Percentiles rank a stretch among this genome's conserved stretches.
Conservation (phyloP, 2,888 invertebrate genomes). For the Hypomecis punctinalis region DNA sequence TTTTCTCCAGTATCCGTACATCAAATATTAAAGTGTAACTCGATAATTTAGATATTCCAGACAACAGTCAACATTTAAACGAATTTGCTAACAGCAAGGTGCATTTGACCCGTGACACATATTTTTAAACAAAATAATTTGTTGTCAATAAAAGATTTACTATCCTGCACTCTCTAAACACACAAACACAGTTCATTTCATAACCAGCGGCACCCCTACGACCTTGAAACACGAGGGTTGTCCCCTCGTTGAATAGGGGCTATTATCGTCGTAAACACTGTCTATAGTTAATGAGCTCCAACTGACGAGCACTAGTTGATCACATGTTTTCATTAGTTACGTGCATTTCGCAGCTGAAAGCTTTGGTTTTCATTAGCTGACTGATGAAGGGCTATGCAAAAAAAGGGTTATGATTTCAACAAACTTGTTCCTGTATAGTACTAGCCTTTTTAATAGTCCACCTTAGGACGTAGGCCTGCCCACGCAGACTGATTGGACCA, state of each 20-base stretch:
- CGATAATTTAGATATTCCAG: too few species aligned
- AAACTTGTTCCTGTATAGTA: too few species aligned
- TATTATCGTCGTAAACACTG: conserved; percentile 39
- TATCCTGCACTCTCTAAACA: conserved; percentile 2
- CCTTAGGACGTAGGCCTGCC: too few species aligned
- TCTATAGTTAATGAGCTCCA: conserved; percentile 36
- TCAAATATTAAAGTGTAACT: too few species aligned
- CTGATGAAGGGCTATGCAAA: too few species aligned
- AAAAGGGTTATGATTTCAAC: too few species aligned
- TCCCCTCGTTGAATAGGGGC: conserved; percentile 28
- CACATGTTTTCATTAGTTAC: conserved; percentile 8
- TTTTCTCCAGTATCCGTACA: too few species aligned
- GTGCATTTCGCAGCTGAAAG: background rate
- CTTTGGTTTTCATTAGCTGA: background rate
- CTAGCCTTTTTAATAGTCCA: too few species aligned
- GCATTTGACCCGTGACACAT: too few species aligned
- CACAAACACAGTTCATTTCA: conserved; percentile 11
- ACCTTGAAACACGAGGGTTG: conserved; percentile 47
- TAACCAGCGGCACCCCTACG: conserved; percentile 40
- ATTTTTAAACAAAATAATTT: background rate
- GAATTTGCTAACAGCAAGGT: too few species aligned
- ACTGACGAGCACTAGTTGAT: conserved; percentile 28
- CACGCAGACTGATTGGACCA: too few species aligned
- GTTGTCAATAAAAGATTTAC: conserved; percentile 2
- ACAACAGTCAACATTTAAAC: too few species aligned